Evolutionary conservation across 2,888 invertebrate genomes (phyloP).

Genomic region (Ophion ventricosus): DNA sequence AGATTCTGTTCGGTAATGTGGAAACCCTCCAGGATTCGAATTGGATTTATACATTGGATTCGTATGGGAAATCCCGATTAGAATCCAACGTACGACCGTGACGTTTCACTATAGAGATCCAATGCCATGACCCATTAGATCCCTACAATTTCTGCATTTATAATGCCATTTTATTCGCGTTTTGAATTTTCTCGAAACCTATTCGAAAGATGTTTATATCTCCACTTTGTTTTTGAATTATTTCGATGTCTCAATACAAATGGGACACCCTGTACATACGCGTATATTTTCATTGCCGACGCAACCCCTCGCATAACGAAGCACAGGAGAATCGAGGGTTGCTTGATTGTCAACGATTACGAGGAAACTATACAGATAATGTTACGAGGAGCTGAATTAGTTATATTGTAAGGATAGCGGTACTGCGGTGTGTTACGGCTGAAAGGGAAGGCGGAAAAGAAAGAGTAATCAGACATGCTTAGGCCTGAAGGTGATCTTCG

Average conservation of each 20-base stretch:
- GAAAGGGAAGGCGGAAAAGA: conserved; percentile 16
- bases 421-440: conserved; percentile 19
- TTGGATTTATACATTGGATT: too few species aligned
- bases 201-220: not conserved
- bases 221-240: not conserved
- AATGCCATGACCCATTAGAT: too few species aligned
- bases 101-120: too few species aligned
- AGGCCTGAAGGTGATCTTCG: conserved; percentile 34
- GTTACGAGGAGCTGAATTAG: conserved; percentile 41
- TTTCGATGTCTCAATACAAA: not conserved
- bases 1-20: too few species aligned
- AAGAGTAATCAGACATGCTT: conserved; percentile 47
- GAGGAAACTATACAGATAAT: conserved; percentile 25
- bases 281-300: not conserved
- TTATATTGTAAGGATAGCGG: conserved; percentile 45
- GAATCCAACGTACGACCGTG: too few species aligned
- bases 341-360: conserved; percentile 34
- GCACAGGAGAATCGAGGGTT: conserved; percentile 30
- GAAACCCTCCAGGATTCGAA: too few species aligned
- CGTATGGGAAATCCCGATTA: too few species aligned
- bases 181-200: not conserved
- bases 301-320: not conserved
- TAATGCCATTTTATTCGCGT: not conserved
- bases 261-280: not conserved
- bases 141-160: too few species aligned